phyloP scores from a whole-genome alignment of 2,113 vertebrate species.

The Amphiprion percula region DNA sequence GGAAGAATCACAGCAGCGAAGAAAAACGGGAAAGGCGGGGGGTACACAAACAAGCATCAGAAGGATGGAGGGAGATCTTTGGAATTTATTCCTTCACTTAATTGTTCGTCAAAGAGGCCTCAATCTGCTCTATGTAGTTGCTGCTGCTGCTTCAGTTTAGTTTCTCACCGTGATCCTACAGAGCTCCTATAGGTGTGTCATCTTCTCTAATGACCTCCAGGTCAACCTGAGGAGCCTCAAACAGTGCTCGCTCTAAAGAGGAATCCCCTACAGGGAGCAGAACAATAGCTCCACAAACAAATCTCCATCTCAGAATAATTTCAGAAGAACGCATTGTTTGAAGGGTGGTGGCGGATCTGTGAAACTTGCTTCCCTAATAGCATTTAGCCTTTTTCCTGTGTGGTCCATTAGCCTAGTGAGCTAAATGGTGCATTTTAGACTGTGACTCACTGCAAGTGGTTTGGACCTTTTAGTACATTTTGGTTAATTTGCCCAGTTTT shows the following conservation, averaged over 20 bases:
- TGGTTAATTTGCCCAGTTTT: constrained; percentile 43
- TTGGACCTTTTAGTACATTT: constrained; percentile 16
- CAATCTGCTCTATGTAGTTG: background rate
- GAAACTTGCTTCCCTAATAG: constrained; percentile 53
- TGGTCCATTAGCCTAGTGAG: constrained; percentile 47
- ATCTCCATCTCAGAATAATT: constrained; percentile 50
- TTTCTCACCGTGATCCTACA: constrained; percentile 23
- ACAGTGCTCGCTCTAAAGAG: constrained; percentile 34
- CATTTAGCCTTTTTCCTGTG: constrained; percentile 64
- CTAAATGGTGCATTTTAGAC: constrained; percentile 30
- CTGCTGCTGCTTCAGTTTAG: constrained; percentile 18
- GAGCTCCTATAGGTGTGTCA: constrained; percentile 44
- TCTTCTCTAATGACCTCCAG: constrained; percentile 40
- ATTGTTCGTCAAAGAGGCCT: constrained; percentile 37
- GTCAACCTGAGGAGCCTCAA: constrained; percentile 43
- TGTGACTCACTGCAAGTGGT: constrained; percentile 33
- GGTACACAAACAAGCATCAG: constrained; percentile 54
- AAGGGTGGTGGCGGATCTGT: constrained; percentile 55
- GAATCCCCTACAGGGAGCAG: constrained; percentile 69
- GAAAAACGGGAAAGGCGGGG: constrained; percentile 42
- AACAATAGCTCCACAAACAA: constrained; percentile 77
- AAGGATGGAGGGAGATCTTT: constrained; percentile 36
- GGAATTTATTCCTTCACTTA: constrained; percentile 11
- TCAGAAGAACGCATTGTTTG: constrained; percentile 52
- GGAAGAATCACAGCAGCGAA: constrained; percentile 11